These are phyloP conservation scores for Jaculus jaculus DNA, from an alignment of 2,113 vertebrate genomes.

Conservation along the genomic window DNA sequence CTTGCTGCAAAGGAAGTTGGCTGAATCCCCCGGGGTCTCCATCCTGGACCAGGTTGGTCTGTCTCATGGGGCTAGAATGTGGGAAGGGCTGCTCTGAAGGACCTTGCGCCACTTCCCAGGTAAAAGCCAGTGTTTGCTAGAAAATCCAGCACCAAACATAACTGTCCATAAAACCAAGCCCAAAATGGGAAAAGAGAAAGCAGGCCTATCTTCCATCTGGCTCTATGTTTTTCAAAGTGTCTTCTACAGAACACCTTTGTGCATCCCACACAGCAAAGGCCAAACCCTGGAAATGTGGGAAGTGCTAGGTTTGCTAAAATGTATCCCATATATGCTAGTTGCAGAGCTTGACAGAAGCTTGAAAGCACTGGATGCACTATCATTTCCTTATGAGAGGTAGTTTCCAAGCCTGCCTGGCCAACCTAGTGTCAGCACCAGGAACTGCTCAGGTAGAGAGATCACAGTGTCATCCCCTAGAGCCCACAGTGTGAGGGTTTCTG, in stretches of 20 bases:
- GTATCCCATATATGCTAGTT: neutral
- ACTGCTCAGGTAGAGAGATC: neutral
- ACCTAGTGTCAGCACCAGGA: accelerated
- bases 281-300: neutral
- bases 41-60: constrained; percentile 85
- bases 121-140: neutral
- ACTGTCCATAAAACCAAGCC: neutral
- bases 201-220: neutral
- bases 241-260: neutral
- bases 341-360: neutral
- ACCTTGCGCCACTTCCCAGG: neutral
- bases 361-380: accelerated
- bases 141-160: neutral
- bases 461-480: neutral
- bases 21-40: constrained; percentile 78
- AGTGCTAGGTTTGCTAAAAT: neutral
- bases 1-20: constrained; percentile 87
- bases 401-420: neutral
- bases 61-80: neutral
- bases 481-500: too few species aligned
- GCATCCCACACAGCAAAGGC: accelerated
- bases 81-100: neutral
- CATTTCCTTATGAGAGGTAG: neutral
- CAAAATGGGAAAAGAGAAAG: neutral
- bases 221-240: neutral